These are phyloP conservation scores for Torymus auratus DNA, from an alignment of 2,888 invertebrate species.

Conservation along the genomic window DNA sequence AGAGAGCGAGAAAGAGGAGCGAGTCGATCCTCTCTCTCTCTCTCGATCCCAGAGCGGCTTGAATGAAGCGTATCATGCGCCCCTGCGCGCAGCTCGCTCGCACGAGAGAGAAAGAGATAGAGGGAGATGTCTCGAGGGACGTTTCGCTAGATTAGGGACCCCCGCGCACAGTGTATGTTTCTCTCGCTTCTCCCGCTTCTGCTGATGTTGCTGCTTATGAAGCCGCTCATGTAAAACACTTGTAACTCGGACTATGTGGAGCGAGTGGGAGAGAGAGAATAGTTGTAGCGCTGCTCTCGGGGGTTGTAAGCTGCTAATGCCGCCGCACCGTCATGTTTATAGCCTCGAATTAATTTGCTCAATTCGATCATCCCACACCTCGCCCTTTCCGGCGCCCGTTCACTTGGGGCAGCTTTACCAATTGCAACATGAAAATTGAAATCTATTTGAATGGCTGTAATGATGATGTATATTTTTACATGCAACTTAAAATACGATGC, in stretches of 20 bases:
- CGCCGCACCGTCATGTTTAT: constrained; percentile 71
- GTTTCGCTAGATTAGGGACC: constrained; percentile 76
- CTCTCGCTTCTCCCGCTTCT: constrained; percentile 1
- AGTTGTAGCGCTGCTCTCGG: constrained; percentile 65
- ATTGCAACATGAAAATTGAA: too few relatives aligned
- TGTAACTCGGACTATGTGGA: constrained; percentile 68
- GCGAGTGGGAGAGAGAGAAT: constrained; percentile 16
- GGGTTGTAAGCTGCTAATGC: constrained; percentile 71
- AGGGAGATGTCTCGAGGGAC: constrained; percentile 63
- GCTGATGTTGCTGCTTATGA: neutral
- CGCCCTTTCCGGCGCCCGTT: neutral
- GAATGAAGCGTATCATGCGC: constrained; percentile 47
- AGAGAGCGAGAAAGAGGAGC: neutral
- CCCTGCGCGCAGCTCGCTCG: neutral
- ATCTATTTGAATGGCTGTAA: too few relatives aligned
- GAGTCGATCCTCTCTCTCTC: constrained; percentile 37
- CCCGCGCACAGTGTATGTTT: constrained; percentile 31
- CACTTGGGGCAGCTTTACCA: too few relatives aligned
- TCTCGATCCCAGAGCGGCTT: constrained; percentile 43
- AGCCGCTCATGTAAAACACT: constrained; percentile 73
- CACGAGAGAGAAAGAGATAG: constrained; percentile 15
- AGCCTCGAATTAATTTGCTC: constrained; percentile 75
- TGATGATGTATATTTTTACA: too few relatives aligned
- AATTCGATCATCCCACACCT: constrained; percentile 66
- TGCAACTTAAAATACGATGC: too few relatives aligned